A percentile compares a stretch with the other conserved stretches of the same genome.
Evolutionary conservation across 2,888 invertebrate species (phyloP).

Genomic region (Craniophora ligustri): DNA sequence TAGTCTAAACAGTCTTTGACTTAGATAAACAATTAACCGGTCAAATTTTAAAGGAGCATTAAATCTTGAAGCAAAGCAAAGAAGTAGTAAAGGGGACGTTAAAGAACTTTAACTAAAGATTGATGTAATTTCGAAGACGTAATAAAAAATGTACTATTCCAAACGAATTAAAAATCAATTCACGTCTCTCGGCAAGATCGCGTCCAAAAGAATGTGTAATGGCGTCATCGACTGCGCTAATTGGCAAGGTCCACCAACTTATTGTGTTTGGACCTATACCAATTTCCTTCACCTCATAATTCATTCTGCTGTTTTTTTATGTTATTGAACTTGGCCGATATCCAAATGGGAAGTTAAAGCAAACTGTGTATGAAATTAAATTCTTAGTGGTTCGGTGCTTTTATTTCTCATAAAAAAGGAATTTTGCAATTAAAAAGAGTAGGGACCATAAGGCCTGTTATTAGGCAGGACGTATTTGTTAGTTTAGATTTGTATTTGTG

Average conservation of each 20-base stretch:
- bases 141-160: conserved; percentile 10
- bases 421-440: not conserved
- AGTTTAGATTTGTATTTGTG: no score
- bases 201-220: conserved; percentile 32
- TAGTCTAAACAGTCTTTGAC: no score
- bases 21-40: no score
- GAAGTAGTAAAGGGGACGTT: conserved; percentile 9
- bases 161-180: conserved; percentile 22
- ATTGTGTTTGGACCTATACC: conserved; percentile 53
- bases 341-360: conserved; percentile 41
- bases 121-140: conserved; percentile 26
- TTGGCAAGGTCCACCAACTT: conserved; percentile 38
- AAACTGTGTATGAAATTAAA: conserved; percentile 33
- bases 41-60: no score
- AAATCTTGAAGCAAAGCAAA: conserved; percentile 30
- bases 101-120: conserved; percentile 19
- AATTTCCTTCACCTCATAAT: conserved; percentile 53
- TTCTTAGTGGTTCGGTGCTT: conserved; percentile 5
- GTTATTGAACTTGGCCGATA: conserved; percentile 46
- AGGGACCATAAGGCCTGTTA: no score
- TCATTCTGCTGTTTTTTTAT: conserved; percentile 51
- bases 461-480: no score
- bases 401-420: conserved; percentile 10
- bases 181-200: conserved; percentile 26
- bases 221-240: conserved; percentile 43